Conservation (phyloP, 92 coral and sea anemone genomes). For the Micromussa lordhowensis region DNA sequence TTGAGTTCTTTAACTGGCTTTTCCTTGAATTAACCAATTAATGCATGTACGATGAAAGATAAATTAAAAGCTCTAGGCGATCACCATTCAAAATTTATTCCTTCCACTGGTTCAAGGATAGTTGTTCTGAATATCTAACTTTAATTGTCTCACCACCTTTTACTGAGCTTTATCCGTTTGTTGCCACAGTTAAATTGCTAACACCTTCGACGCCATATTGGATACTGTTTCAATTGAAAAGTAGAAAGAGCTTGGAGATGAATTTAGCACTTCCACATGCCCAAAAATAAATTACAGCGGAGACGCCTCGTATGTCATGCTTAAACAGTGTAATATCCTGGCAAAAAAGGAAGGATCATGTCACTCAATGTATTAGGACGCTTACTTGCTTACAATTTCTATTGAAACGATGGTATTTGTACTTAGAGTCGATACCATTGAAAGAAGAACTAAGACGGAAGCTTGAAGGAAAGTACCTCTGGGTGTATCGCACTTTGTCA, state of each 20-base stretch:
- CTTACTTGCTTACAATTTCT: constrained; percentile 8
- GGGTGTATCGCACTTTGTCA: no score
- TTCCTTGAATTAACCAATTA: constrained; percentile 1
- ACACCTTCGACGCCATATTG: constrained; percentile 5
- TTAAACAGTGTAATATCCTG: constrained; percentile 1
- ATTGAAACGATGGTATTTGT: no score
- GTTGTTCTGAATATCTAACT: background rate
- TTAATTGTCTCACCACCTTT: constrained; percentile 6
- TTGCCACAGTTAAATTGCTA: constrained; percentile 15
- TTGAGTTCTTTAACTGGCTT: constrained; percentile 2
- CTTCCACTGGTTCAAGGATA: constrained; percentile 7
- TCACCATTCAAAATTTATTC: constrained; percentile 8
- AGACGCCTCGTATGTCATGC: no score
- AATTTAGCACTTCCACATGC: no score
- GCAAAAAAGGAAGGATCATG: background rate
- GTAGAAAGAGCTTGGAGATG: constrained; percentile 1
- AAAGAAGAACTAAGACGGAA: no score
- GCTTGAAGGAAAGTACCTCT: no score
- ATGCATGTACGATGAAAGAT: constrained; percentile 1
- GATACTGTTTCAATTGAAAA: no score
- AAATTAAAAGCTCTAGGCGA: constrained; percentile 14
- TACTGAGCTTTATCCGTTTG: constrained; percentile 18
- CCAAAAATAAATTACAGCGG: no score
- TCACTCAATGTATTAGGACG: no score
- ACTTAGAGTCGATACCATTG: no score